These are phyloP conservation scores for Coranthus polyacanthus DNA, from an alignment of 2,797 vertebrate genomes.

Conservation along the genomic window DNA sequence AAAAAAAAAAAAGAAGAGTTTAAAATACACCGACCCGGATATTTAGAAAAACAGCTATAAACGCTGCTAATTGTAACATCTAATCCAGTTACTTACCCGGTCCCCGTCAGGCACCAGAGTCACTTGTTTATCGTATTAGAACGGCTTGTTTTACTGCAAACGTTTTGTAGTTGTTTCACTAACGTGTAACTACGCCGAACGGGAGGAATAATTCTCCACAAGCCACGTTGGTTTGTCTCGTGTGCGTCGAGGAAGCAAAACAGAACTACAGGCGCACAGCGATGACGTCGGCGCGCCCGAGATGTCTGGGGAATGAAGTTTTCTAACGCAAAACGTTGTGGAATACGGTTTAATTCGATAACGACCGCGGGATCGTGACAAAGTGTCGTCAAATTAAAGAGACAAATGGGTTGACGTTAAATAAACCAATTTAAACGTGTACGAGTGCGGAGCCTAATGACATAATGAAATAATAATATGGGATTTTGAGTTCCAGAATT, in stretches of 20 bases:
- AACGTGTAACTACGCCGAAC: background rate
- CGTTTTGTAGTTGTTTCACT: background rate
- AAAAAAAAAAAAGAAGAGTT: too few species aligned
- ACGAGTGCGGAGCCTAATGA: too few species aligned
- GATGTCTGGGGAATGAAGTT: too few species aligned
- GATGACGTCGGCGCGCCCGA: slow-evolving; percentile 54
- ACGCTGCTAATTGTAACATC: too few species aligned
- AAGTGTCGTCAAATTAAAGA: too few species aligned
- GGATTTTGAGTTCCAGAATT: too few species aligned
- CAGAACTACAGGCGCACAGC: slow-evolving; percentile 50
- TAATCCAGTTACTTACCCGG: background rate
- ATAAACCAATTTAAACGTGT: too few species aligned
- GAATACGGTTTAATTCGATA: too few species aligned
- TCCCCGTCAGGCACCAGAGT: background rate
- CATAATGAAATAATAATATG: too few species aligned
- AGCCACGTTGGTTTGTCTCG: slow-evolving; percentile 65
- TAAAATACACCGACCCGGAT: background rate
- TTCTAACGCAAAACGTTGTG: too few species aligned
- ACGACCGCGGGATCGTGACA: too few species aligned
- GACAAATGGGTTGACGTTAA: too few species aligned
- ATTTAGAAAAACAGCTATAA: background rate
- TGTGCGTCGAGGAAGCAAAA: slow-evolving; percentile 58
- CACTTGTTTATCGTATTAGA: background rate
- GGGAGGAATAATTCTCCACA: background rate
- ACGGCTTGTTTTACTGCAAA: background rate